phyloP scores from a whole-genome alignment of 2,797 vertebrate species.

The Eulemur coronatus region DNA sequence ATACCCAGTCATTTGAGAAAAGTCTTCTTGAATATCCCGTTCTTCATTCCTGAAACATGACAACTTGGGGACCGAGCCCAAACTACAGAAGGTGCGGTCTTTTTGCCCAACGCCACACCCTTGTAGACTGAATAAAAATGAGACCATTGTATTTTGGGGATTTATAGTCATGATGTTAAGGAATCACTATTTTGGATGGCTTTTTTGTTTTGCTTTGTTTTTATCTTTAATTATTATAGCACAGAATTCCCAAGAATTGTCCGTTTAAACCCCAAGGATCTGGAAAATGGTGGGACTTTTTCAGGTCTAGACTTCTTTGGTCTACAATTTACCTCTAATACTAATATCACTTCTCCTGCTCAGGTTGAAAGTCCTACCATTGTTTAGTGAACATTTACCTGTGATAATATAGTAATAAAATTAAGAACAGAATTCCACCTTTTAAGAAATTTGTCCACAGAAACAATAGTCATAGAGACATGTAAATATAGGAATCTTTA shows the following conservation, averaged over 20 bases:
- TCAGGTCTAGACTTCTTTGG: neutral
- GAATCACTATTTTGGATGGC: neutral
- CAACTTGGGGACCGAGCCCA: neutral
- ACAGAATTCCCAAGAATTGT: neutral
- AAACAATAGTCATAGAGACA: neutral
- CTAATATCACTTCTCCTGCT: neutral
- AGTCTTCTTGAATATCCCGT: conserved; percentile 27
- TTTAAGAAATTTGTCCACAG: neutral
- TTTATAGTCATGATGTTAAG: neutral
- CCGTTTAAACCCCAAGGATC: neutral
- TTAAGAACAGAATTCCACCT: neutral
- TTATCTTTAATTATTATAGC: neutral
- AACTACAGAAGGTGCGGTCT: neutral
- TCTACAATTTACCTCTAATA: neutral
- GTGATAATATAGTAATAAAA: neutral
- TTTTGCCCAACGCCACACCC: neutral
- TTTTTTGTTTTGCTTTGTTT: neutral
- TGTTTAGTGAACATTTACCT: neutral
- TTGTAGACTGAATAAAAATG: conserved; percentile 1
- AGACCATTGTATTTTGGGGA: neutral
- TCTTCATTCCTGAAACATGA: conserved; percentile 62
- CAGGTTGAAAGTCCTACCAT: neutral
- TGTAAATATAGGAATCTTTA: neutral
- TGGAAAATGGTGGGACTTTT: neutral
- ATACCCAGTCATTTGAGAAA: conserved; percentile 40